These are phyloP conservation scores for Pristionchus maxplancki DNA, from an alignment of 2,888 invertebrate species.

Conservation along the genomic window DNA sequence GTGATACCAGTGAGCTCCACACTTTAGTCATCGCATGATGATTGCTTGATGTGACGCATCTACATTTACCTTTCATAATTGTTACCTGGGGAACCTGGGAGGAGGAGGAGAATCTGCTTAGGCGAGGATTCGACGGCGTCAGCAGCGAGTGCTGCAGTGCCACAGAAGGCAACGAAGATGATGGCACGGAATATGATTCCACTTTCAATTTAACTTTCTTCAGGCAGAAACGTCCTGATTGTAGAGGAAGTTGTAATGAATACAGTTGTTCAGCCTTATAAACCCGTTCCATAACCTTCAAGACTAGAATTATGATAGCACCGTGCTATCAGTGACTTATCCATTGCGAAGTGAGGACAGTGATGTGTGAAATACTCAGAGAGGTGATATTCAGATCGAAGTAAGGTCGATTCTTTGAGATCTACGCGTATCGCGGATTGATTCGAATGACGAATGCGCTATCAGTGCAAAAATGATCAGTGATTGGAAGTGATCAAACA, in stretches of 20 bases:
- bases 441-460: neutral
- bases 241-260: neutral
- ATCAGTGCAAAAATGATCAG: neutral
- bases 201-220: neutral
- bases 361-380: neutral
- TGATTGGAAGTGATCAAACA: neutral
- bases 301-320: neutral
- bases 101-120: neutral
- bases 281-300: neutral
- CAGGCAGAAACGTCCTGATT: no score
- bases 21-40: no score
- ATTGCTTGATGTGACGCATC: no score
- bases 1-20: no score
- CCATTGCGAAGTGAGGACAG: neutral
- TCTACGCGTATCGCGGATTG: neutral
- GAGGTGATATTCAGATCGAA: neutral
- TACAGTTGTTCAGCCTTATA: neutral
- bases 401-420: neutral
- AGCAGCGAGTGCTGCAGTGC: neutral
- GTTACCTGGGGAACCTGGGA: neutral
- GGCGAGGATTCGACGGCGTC: neutral
- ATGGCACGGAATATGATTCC: neutral
- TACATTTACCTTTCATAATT: no score
- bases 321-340: neutral
- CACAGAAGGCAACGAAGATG: neutral